These are phyloP conservation scores for Lucinisca nassula DNA, from an alignment of 2,888 invertebrate genomes.

Conservation along the genomic window DNA sequence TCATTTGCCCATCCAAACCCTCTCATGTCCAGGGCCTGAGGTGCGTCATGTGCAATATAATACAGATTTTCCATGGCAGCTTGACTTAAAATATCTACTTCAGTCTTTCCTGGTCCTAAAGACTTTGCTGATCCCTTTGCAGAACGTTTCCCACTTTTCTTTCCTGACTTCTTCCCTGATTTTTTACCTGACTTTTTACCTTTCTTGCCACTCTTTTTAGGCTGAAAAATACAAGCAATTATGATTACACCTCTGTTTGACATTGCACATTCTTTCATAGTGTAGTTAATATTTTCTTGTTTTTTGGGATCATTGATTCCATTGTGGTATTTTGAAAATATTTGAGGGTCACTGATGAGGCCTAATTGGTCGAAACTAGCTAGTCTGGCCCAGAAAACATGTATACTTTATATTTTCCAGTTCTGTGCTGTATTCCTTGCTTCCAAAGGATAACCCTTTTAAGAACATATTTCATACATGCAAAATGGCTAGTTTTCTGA, in stretches of 20 bases:
- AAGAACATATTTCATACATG: too few species aligned
- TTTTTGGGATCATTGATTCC: too few species aligned
- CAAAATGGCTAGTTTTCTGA: too few species aligned
- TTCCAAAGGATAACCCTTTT: too few species aligned
- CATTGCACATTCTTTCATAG: too few species aligned
- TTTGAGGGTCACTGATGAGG: too few species aligned
- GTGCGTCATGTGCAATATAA: constrained; percentile 97
- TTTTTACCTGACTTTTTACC: constrained; percentile 82
- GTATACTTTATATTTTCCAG: too few species aligned
- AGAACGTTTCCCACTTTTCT: constrained; percentile 78
- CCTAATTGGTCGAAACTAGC: too few species aligned
- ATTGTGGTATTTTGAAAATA: too few species aligned
- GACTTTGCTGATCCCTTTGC: constrained; percentile 80
- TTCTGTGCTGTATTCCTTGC: too few species aligned
- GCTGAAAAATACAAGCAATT: constrained; percentile 68
- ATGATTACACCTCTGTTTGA: neutral
- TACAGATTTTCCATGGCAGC: constrained; percentile 98
- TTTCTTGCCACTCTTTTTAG: constrained; percentile 79
- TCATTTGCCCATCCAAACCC: constrained; percentile 97
- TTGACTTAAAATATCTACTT: constrained; percentile 94
- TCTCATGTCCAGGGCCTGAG: constrained; percentile 94
- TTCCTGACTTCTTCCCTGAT: constrained; percentile 81
- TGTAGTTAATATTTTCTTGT: too few species aligned
- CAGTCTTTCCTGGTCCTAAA: constrained; percentile 73
- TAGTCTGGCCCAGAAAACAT: too few species aligned